Base-by-base conservation (phyloP, 2,888 invertebrate species). In the Isoperla grammatica region DNA sequence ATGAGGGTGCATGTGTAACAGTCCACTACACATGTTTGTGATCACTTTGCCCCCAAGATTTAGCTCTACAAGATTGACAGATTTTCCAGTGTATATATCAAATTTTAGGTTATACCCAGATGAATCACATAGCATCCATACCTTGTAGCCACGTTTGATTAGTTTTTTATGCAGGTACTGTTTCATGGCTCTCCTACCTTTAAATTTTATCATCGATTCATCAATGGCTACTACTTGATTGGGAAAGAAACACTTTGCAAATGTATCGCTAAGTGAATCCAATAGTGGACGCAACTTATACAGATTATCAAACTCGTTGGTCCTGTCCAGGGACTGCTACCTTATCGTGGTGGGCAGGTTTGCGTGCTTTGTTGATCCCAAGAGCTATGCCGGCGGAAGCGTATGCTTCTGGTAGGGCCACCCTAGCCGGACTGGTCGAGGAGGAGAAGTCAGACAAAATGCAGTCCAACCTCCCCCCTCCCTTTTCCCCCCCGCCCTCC, bases 21-120 rank as follows among this genome's bases (percentile, higher is more conserved):
- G 40, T 35, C 56, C 53, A 43, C 59, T 20, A 6, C 65, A 64
- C 29, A 71, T 59, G 60, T 65, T 59, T 22, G 29, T 29, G 29
- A 29, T 8, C 29, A 29, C 67, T 39, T 67, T 63, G 20, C 57
- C 63, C 19, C 68, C 67, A 48, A 68, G 54, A 43, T 64, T 56
- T 35, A 67, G 63, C 56, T 68, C 66, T 48, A 39, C 19, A 2
- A 57, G 29, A 20, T 58, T 56, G 6, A 56, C 66, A 22, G 58
- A 48, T 64, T 69, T 68, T n/a, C 68, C 69, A 23, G 67, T 66
- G 59, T 70, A 70, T 12, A 71, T 61, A 54, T 69, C 64, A 65
- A 69, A 70, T 17, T 68, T 67, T 19, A 63, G 60, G 43, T 64
- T 59, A 61, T 65, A 68, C 3, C 67, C 64, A 42, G 45, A 43